Evolutionary conservation across 2,113 vertebrate genomes (phyloP), one percentile per base, ranked within the genome.

Genomic region (Notothenia coriiceps): DNA sequence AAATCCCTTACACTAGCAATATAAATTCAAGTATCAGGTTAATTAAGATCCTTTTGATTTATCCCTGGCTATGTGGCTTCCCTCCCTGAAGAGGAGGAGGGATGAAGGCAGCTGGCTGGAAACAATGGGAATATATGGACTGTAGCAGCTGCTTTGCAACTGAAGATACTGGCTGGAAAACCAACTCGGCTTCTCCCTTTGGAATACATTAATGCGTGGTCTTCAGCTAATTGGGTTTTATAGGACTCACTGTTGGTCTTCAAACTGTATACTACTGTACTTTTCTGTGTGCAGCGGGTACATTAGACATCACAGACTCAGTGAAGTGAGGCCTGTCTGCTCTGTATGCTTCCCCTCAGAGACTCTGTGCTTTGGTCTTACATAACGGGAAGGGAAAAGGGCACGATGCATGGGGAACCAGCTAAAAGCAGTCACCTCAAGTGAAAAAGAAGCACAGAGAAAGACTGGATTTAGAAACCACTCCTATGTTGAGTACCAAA

Each of bases 321-420:
- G 64, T 66, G 60, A 91, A 86, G 80, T 70, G 77, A 80, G 65
- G 67, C 66, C 69, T 33, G 68, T 44, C 70, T 72, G 74, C 79
- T 75, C 69, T 79, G 66, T 69, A 46, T 51, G 60, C 72, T 60
- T 55, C 67, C 68, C 78, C 81, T 67, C 77, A 44, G 70, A 73
- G 74, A 44, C 73, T 1, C 73, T 71, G 62, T 6, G 80, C 85
- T 83, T 5, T 29, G 49, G 49, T 60, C 84, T 93, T 91, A 86
- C 69, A 46, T 91, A 89, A 91, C 75, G 11, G 51, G 49, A 46
- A 79, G 74, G 59, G 68, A 73, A 85, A 86, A 83, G 86, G 78
- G 70, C 86, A 83, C 12, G 14, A 67, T 65, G 22, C 55, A 62
- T 65, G 25, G 54, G 59, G 33, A 82, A 61, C 63, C 69, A 76